A percentile compares a stretch with the other conserved stretches of the same genome.
Conservation (phyloP, 2,888 invertebrate genomes). For the Drosophila picticornis region DNA sequence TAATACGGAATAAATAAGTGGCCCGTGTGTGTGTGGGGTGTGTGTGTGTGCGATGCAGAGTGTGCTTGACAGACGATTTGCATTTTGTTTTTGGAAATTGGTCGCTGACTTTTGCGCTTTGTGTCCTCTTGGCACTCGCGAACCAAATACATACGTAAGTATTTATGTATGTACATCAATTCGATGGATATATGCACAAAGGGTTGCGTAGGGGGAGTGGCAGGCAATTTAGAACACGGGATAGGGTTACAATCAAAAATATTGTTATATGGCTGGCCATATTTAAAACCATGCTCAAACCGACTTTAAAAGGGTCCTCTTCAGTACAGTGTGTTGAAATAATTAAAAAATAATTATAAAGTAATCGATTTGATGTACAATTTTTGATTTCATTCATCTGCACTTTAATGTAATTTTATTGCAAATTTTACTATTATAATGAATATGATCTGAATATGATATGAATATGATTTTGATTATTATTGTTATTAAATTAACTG, state of each 20-base stretch:
- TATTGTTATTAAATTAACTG: not conserved
- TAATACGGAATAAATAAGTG: constrained; percentile 78
- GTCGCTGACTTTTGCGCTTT: constrained; percentile 56
- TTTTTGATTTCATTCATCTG: not conserved
- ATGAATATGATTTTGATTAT: not conserved
- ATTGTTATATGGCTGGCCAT: not conserved
- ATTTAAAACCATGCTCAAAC: not conserved
- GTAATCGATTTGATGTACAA: not conserved
- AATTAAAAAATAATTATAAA: not conserved
- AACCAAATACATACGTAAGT: constrained; percentile 18
- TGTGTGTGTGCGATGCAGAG: constrained; percentile 21
- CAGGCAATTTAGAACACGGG: not conserved
- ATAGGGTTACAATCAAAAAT: not conserved
- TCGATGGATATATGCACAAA: not conserved
- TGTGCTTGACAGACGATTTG: constrained; percentile 77
- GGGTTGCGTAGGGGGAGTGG: not conserved
- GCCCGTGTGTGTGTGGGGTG: constrained; percentile 30
- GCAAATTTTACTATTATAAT: too few relatives aligned
- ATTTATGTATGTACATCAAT: not conserved
- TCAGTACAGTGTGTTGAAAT: not conserved
- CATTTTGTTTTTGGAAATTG: constrained; percentile 71
- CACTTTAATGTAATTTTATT: not conserved
- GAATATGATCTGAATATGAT: not conserved
- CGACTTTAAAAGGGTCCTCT: not conserved
- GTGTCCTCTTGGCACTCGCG: constrained; percentile 14